Evolutionary conservation across 2,888 invertebrate species (phyloP).

Genomic region (Cataglyphis rosenhaueri): DNA sequence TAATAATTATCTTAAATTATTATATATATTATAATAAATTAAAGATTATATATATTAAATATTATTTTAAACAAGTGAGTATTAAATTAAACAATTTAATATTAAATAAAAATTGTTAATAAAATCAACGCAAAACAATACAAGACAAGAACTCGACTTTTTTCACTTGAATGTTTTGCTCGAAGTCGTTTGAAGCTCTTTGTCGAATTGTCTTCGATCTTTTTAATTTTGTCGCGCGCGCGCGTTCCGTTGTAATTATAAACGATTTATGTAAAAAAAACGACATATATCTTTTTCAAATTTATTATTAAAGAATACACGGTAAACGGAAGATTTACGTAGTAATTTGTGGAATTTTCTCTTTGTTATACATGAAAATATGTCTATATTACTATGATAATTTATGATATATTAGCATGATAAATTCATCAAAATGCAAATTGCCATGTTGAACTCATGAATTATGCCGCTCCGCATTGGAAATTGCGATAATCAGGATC

Average conservation of each 20-base stretch:
- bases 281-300: not conserved
- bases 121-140: not conserved
- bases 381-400: constrained; percentile 27
- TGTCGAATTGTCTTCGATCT: constrained; percentile 10
- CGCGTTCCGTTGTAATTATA: not conserved
- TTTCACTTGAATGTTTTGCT: constrained; percentile 41
- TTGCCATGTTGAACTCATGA: constrained; percentile 11
- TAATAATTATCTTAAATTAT: too few relatives aligned
- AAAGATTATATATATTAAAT: too few relatives aligned
- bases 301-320: not conserved
- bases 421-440: constrained; percentile 47
- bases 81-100: too few relatives aligned
- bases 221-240: constrained; percentile 6
- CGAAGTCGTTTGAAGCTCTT: constrained; percentile 48
- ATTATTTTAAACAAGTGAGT: too few relatives aligned
- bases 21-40: too few relatives aligned
- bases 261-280: not conserved
- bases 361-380: constrained; percentile 11
- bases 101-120: too few relatives aligned
- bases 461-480: not conserved
- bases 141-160: constrained; percentile 58
- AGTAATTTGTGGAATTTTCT: not conserved
- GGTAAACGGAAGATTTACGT: not conserved
- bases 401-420: constrained; percentile 31
- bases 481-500: not conserved